These are phyloP conservation scores for Chydorus sphaericus DNA, from an alignment of 2,888 invertebrate species.

Conservation along the genomic window DNA sequence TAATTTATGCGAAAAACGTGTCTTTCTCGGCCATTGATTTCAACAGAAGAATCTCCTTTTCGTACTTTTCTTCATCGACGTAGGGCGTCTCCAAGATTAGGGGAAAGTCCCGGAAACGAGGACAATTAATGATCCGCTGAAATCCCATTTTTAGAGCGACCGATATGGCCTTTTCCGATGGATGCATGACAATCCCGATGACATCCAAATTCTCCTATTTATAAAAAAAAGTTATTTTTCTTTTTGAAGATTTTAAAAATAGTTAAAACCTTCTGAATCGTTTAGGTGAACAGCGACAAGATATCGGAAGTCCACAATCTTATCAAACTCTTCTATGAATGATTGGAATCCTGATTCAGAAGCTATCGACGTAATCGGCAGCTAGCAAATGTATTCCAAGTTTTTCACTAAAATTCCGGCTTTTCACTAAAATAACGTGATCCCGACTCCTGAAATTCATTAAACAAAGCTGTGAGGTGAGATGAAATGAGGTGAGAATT, in stretches of 20 bases:
- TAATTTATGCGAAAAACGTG: not conserved
- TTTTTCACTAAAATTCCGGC: too few relatives aligned
- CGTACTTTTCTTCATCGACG: constrained; percentile 13
- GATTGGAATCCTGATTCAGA: constrained; percentile 8
- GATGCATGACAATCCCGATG: constrained; percentile 33
- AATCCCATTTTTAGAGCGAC: constrained; percentile 27
- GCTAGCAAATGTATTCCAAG: too few relatives aligned
- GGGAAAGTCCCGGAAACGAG: constrained; percentile 22
- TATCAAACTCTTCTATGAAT: constrained; percentile 9
- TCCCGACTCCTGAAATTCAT: constrained; percentile 34
- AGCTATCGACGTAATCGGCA: constrained; percentile 25
- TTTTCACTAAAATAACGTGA: constrained; percentile 27
- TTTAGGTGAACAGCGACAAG: constrained; percentile 35
- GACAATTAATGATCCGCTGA: constrained; percentile 29
- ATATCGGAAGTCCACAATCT: constrained; percentile 30
- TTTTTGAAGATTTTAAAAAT: too few relatives aligned
- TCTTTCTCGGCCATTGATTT: constrained; percentile 4
- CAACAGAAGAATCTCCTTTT: constrained; percentile 16
- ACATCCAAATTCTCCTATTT: constrained; percentile 28
- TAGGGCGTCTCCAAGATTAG: constrained; percentile 18
- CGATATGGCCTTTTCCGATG: constrained; percentile 33
- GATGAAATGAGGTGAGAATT: constrained; percentile 25
- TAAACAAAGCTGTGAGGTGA: constrained; percentile 33
- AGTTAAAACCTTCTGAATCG: constrained; percentile 33
- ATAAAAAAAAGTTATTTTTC: too few relatives aligned